Percentiles rank a stretch among this genome's conserved stretches.
phyloP scores from a whole-genome alignment of 2,113 vertebrate genomes.

The Phalacrocorax aristotelis region DNA sequence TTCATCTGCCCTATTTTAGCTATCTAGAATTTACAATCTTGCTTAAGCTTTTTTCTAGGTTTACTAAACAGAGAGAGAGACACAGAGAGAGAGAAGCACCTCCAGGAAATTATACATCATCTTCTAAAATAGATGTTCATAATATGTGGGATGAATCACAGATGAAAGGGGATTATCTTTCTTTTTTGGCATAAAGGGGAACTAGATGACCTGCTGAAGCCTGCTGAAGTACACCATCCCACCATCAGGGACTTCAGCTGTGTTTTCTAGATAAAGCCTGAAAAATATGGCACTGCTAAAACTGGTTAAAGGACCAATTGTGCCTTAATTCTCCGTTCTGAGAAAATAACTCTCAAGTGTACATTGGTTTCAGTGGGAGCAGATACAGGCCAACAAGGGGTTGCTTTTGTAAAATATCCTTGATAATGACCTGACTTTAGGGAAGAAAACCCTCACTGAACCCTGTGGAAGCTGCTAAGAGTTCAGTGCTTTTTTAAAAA shows the following conservation, averaged over 20 bases:
- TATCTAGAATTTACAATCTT: not conserved
- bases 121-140: constrained; percentile 22
- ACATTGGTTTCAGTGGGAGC: not conserved
- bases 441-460: not conserved
- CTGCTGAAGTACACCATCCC: not conserved
- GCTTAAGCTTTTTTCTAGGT: constrained; percentile 4
- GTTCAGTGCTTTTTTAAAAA: not conserved
- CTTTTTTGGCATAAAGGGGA: not conserved
- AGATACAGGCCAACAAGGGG: not conserved
- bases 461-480: not conserved
- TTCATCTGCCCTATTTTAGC: not conserved
- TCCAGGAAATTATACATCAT: constrained; percentile 36
- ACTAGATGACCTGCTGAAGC: not conserved
- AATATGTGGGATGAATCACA: constrained; percentile 32
- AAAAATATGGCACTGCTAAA: not conserved
- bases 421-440: not conserved
- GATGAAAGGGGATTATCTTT: constrained; percentile 7
- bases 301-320: not conserved
- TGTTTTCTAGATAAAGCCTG: not conserved
- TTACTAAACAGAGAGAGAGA: not conserved
- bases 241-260: not conserved
- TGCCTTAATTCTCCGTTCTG: not conserved
- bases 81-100: not conserved
- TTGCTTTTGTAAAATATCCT: not conserved
- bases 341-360: not conserved